Evolutionary conservation across 2,797 vertebrate genomes (phyloP), one percentile per base, ranked within the genome.

Genomic region (Hemitrygon akajei): DNA sequence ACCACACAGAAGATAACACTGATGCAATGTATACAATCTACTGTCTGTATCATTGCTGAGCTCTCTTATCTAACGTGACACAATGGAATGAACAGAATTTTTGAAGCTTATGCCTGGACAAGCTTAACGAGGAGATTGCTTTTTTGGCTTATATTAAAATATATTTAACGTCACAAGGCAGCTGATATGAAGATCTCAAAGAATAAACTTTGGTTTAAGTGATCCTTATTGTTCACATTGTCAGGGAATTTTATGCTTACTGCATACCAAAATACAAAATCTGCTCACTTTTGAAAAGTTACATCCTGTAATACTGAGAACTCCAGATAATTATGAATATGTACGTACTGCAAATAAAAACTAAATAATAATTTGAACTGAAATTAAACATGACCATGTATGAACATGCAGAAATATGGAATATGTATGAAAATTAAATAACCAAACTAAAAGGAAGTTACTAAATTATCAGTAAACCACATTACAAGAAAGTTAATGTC

Each of bases 41-140:
- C 91, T 12, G 66, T 9, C 58, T 63, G 18, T 40, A 92, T 92
- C 69, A 71, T 92, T 73, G 27, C 66, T 75, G 22, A 69, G 25
- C 84, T 75, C 84, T 75, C 9, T 37, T 22, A 92, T 56, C 87
- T 22, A 91, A 69, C 63, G 18, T 34, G n/a, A 20, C 91, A 34
- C 30, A 16, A 92, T 92, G 91, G 89, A 92, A 75, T 71, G 91
- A 75, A 92, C 16, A 37, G 91, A 40, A 92, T 92, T 91, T 92
- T 66, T 37, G 25, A 56, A 92, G 69, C 91, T 47, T 92, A 73
- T 25, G 91, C 73, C 91, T 92, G 69, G 69, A 92, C 91, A 92
- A 92, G 69, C 71, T 56, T 75, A 56, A 92, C 2, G 25, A n/a
- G 66, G 73, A 73, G 14, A 69, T 89, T 89, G 7, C 30, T 86